Conservation (phyloP, 2,797 vertebrate species). For the Macropodus opercularis region DNA sequence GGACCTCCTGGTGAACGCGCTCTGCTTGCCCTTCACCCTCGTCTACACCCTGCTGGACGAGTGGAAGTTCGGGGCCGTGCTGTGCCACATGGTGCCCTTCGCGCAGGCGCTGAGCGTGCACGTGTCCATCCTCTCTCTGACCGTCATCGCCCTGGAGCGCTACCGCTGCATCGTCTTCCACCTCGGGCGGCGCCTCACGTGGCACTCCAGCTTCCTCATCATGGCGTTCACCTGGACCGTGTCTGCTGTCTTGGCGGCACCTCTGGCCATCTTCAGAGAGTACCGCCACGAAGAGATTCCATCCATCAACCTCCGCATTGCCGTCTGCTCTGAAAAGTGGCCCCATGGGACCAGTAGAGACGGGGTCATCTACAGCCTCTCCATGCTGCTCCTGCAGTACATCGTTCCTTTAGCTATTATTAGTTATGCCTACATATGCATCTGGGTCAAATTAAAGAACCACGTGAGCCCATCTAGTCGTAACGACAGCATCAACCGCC, state of each 20-base stretch:
- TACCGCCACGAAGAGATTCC: slow-evolving; percentile 89
- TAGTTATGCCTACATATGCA: slow-evolving; percentile 91
- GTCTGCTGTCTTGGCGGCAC: slow-evolving; percentile 88
- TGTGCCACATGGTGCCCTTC: slow-evolving; percentile 92
- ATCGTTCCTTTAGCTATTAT: slow-evolving; percentile 89
- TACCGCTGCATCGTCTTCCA: slow-evolving; percentile 93
- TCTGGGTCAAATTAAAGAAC: slow-evolving; percentile 93
- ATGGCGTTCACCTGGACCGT: slow-evolving; percentile 87
- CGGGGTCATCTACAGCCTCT: slow-evolving; percentile 91
- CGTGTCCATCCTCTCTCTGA: slow-evolving; percentile 90
- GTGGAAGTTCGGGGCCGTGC: slow-evolving; percentile 91
- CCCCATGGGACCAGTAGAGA: slow-evolving; percentile 87
- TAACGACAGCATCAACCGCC: slow-evolving; percentile 84
- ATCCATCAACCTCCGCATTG: slow-evolving; percentile 87
- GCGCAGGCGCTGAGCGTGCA: slow-evolving; percentile 92
- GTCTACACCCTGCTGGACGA: slow-evolving; percentile 91
- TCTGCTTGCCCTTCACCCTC: slow-evolving; percentile 92
- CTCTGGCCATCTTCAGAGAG: slow-evolving; percentile 92
- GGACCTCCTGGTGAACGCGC: slow-evolving; percentile 90
- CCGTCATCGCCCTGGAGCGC: slow-evolving; percentile 91
- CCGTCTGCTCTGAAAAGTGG: slow-evolving; percentile 94
- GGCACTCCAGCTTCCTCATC: slow-evolving; percentile 86
- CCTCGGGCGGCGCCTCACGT: slow-evolving; percentile 88
- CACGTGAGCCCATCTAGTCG: slow-evolving; percentile 88
- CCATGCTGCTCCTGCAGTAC: slow-evolving; percentile 92